A percentile compares a stretch with the other conserved stretches of the same genome.
phyloP scores from a whole-genome alignment of 2,888 invertebrate genomes.

The Stenodema calcarata region DNA sequence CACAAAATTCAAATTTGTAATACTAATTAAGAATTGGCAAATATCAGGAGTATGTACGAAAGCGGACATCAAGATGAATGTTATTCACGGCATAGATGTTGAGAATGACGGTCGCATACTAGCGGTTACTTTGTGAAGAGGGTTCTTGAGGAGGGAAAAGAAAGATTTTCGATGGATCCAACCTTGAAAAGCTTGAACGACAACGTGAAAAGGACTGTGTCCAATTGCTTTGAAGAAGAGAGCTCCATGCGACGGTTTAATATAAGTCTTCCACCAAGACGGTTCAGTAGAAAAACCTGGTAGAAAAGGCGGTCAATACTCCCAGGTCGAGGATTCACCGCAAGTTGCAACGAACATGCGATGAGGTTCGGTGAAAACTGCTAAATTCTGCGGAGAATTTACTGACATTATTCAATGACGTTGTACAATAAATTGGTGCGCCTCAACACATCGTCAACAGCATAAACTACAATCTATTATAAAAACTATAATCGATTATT shows the following conservation, averaged over 20 bases:
- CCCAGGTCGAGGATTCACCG: neutral
- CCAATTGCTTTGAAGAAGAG: conserved; percentile 22
- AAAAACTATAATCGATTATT: too few species aligned
- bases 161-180: neutral
- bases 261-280: neutral
- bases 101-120: neutral
- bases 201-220: conserved; percentile 30
- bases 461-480: too few species aligned
- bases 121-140: neutral
- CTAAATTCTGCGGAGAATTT: neutral
- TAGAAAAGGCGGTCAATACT: conserved; percentile 6
- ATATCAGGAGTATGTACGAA: too few species aligned
- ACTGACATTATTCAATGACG: too few species aligned
- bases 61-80: neutral
- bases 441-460: too few species aligned
- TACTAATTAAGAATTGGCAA: too few species aligned
- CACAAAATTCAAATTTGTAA: too few species aligned
- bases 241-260: conserved; percentile 31
- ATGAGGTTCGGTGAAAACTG: neutral
- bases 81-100: neutral
- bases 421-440: too few species aligned
- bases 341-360: neutral
- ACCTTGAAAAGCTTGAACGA: conserved; percentile 33
- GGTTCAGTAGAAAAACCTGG: neutral
- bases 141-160: neutral